Evolutionary conservation across 2,113 vertebrate genomes (phyloP).

Genomic region (Vombatus ursinus): DNA sequence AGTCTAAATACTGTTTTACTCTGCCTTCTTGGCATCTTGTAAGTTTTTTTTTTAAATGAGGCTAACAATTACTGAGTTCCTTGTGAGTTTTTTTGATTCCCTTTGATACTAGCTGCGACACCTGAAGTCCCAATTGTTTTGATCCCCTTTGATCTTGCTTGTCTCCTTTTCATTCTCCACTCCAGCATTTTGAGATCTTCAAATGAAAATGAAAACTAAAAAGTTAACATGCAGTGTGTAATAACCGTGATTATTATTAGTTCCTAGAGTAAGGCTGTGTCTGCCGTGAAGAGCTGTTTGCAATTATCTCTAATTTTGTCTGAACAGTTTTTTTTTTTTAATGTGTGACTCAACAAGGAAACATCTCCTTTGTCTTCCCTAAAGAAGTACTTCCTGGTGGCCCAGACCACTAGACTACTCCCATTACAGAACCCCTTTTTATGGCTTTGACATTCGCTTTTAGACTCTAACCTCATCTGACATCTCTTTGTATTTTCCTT

Average conservation of each 20-base stretch:
- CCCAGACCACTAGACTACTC: background rate
- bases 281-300: constrained; percentile 32
- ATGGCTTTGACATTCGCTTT: background rate
- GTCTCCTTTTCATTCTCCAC: constrained; percentile 49
- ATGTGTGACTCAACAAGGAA: background rate
- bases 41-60: constrained; percentile 39
- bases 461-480: background rate
- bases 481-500: background rate
- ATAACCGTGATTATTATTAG: constrained; percentile 48
- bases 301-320: constrained; percentile 26
- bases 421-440: background rate
- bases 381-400: constrained; percentile 34
- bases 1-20: constrained; percentile 32
- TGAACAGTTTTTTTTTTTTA: constrained; percentile 1
- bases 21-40: background rate
- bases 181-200: constrained; percentile 65
- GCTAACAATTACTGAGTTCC: constrained; percentile 59
- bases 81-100: constrained; percentile 67
- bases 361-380: constrained; percentile 16
- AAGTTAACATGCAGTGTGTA: constrained; percentile 36
- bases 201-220: constrained; percentile 53
- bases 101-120: constrained; percentile 72
- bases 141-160: constrained; percentile 71
- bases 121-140: constrained; percentile 67
- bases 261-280: constrained; percentile 52